These are phyloP conservation scores for Eriocheir sinensis DNA, from an alignment of 1,140 invertebrate species.

Conservation along the genomic window DNA sequence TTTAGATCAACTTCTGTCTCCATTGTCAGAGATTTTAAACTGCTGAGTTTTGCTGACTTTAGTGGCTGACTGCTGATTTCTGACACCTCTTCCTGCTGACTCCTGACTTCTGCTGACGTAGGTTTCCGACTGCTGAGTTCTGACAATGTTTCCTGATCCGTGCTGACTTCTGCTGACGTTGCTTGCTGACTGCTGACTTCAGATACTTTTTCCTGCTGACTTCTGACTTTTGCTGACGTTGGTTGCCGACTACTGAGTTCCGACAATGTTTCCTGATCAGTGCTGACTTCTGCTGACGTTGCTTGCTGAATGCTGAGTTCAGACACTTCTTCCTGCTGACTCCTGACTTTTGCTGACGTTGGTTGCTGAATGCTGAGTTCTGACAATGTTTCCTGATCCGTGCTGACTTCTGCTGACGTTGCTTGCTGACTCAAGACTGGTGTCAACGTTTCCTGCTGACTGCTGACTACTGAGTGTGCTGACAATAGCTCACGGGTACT, in stretches of 20 bases:
- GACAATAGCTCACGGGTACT: background rate
- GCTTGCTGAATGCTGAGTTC: background rate
- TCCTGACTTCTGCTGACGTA: background rate
- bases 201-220: background rate
- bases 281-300: background rate
- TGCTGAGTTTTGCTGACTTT: background rate
- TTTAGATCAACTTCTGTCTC: background rate
- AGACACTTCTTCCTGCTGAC: no score
- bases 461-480: background rate
- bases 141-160: background rate
- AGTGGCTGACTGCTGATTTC: no score
- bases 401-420: background rate
- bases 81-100: background rate
- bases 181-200: background rate
- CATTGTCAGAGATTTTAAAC: background rate
- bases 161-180: no score
- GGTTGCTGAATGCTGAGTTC: no score
- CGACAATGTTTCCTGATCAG: background rate
- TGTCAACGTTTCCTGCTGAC: background rate
- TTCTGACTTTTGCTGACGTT: background rate
- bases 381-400: no score
- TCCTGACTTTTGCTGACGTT: no score
- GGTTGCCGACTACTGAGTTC: background rate
- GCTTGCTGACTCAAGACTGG: background rate
- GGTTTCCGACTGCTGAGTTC: background rate